Evolutionary conservation across 2,888 invertebrate genomes (phyloP).

Genomic region (Prosopocoilus inquinatus): DNA sequence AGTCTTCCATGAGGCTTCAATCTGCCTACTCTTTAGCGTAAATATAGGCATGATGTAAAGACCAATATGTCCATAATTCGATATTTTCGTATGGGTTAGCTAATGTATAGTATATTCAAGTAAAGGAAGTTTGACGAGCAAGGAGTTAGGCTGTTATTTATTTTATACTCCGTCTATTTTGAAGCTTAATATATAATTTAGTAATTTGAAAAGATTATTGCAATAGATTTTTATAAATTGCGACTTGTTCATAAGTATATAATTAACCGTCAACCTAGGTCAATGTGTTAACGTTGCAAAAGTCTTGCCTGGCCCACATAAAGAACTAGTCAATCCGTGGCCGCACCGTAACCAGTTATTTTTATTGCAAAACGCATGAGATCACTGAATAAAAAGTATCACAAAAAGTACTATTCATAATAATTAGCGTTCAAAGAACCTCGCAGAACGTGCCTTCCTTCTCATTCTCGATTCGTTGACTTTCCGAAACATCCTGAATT

Average conservation of each 20-base stretch:
- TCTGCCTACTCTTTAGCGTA: too few relatives aligned
- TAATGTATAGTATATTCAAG: too few relatives aligned
- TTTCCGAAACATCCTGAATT: not conserved
- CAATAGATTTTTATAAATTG: not conserved
- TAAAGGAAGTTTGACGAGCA: too few relatives aligned
- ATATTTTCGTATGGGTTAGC: too few relatives aligned
- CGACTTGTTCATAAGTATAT: not conserved
- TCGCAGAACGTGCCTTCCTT: not conserved
- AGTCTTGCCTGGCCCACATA: conserved; percentile 1
- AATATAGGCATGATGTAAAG: too few relatives aligned
- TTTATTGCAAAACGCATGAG: not conserved
- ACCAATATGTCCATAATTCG: too few relatives aligned
- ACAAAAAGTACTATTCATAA: conserved; percentile 1
- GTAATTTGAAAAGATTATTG: too few relatives aligned
- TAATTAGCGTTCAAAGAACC: not conserved
- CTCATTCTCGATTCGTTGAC: not conserved
- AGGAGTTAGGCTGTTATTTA: too few relatives aligned
- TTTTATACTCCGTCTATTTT: too few relatives aligned
- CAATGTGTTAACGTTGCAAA: not conserved
- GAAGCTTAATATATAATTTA: too few relatives aligned
- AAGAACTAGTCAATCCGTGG: not conserved
- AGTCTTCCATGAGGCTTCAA: too few relatives aligned
- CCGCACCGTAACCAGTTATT: not conserved
- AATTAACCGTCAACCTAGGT: conserved; percentile 1
- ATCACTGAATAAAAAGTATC: conserved; percentile 1